Percentiles rank a stretch among this genome's conserved stretches.
Evolutionary conservation across 2,888 invertebrate genomes (phyloP).

Genomic region (Ennomos erosarius): DNA sequence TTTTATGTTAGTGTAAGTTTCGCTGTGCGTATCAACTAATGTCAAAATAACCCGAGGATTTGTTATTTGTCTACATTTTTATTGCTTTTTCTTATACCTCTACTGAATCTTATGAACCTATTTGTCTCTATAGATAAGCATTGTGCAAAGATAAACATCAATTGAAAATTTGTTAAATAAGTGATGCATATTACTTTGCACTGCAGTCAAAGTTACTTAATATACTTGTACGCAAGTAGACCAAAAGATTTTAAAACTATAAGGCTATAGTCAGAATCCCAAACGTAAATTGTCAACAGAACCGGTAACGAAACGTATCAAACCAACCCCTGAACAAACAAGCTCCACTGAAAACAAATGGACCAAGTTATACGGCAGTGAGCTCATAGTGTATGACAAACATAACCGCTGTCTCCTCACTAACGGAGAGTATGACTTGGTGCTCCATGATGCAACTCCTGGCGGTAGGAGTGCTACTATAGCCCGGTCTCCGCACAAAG

Average conservation of each 20-base stretch:
- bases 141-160: no score
- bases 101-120: no score
- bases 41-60: no score
- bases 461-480: conserved; percentile 83
- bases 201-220: no score
- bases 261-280: no score
- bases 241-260: neutral
- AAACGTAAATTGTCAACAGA: conserved; percentile 64
- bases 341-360: conserved; percentile 72
- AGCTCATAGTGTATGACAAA: conserved; percentile 95
- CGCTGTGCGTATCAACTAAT: no score
- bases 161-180: no score
- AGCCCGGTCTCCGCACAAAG: conserved; percentile 78
- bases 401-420: conserved; percentile 93
- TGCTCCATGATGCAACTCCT: conserved; percentile 91
- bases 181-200: no score
- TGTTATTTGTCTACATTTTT: no score
- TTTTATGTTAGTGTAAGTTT: no score
- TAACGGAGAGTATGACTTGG: conserved; percentile 96
- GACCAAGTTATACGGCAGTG: conserved; percentile 89
- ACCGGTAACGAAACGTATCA: conserved; percentile 89
- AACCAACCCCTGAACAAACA: conserved; percentile 80
- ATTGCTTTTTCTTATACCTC: no score
- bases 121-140: no score
- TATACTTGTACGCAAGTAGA: neutral